Evolutionary conservation across 1,140 invertebrate genomes (phyloP), one percentile per base, ranked within the genome.

Genomic region (Anthonomus grandis): DNA sequence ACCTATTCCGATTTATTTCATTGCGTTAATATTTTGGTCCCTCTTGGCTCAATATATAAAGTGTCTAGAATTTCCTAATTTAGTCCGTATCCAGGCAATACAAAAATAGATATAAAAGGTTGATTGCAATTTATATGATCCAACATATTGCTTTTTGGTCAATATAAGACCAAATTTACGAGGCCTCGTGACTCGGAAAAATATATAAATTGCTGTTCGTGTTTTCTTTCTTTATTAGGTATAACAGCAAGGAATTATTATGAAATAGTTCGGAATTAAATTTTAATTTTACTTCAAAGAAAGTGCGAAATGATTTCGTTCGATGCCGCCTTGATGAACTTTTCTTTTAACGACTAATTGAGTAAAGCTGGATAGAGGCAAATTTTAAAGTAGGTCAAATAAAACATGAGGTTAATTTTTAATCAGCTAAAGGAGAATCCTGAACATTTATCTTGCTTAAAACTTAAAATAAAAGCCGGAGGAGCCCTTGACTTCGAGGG

Each of bases 81-180:
- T 41, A 51, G 21, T 41, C 9, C 27, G 49, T 24, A 24, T 41
- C 25, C 17, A 4, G 31, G 36, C 22, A 55, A 46, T 10, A 55
- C 25, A 45, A 55, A 55, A 55, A 55, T 48, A 57, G 54, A 57
- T 48, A 49, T 42, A 62, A 62, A 62, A 39, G 50, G 49, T 58
- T 59, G 60, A 62, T 62, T 62, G 60, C 60, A 46, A 36, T 52
- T 57, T 58, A 57, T 62, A 62, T 62, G 60, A 62, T 62, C 60
- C 57, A 58, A 44, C 44, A 59, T 49, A 62, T 62, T 62, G 60
- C 60, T 55, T 62, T 59, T 52, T 44, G 41, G 56, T 59, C 60
- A 59, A 59, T 59, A 59, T 59, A 31, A 45, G 38, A 46, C 45
- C 5, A 21, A 57, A 57, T 57, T 57, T 57, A 57, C 47, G 54